Conservation (phyloP, 2,888 invertebrate genomes). For the Stegophylla sp. region DNA sequence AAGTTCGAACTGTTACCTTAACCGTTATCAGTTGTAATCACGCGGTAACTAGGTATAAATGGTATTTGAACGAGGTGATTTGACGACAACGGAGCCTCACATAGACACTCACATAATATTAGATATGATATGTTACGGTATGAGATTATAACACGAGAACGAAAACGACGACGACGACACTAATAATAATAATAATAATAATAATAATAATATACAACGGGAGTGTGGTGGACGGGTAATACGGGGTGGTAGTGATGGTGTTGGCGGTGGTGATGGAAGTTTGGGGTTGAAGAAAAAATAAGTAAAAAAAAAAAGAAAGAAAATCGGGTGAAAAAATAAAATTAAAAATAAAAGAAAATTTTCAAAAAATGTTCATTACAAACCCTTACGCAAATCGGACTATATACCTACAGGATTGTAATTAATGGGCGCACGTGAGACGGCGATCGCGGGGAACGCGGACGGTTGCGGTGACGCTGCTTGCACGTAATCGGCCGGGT, state of each 20-base stretch:
- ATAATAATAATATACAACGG: no score
- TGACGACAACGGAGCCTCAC: no score
- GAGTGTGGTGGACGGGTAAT: background rate
- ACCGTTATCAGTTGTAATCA: no score
- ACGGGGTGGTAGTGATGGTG: background rate
- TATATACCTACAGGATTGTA: slow-evolving; percentile 83
- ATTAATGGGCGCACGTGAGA: slow-evolving; percentile 90
- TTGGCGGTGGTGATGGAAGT: no score
- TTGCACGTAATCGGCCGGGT: slow-evolving; percentile 87
- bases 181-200: no score
- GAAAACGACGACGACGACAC: no score
- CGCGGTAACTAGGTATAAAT: no score
- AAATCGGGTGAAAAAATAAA: slow-evolving; percentile 1
- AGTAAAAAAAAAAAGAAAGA: slow-evolving; percentile 2
- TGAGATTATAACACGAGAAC: no score
- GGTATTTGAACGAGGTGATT: no score
- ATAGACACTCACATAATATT: no score
- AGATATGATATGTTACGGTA: no score
- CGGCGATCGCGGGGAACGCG: slow-evolving; percentile 88
- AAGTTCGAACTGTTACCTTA: no score
- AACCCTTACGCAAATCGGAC: slow-evolving; percentile 57
- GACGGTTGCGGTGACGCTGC: slow-evolving; percentile 95
- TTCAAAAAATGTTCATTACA: slow-evolving; percentile 23
- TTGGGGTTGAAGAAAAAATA: background rate
- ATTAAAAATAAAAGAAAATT: slow-evolving; percentile 10